Conservation (phyloP, 2,113 vertebrate genomes). For the Laticauda colubrina region DNA sequence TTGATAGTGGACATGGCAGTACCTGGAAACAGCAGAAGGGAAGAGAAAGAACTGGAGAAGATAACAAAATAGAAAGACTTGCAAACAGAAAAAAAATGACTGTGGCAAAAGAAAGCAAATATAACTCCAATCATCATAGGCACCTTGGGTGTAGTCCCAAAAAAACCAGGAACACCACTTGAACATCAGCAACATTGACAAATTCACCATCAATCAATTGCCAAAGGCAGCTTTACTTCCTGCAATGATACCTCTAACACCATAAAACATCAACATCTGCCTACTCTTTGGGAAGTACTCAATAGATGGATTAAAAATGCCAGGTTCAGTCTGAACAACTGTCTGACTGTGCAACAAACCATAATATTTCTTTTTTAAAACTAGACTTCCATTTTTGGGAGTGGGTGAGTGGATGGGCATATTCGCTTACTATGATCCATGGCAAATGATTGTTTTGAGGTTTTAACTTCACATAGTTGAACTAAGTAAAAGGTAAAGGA, state of each 20-base stretch:
- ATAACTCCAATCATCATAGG: neutral
- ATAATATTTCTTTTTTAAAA: neutral
- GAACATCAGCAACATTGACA: neutral
- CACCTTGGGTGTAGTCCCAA: neutral
- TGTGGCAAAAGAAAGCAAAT: neutral
- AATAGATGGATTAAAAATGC: too few relatives aligned
- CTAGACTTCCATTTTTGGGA: neutral
- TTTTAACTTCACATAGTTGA: too few relatives aligned
- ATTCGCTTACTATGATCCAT: neutral
- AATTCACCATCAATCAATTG: neutral
- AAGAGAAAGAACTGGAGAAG: neutral
- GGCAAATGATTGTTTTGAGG: too few relatives aligned
- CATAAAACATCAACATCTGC: too few relatives aligned
- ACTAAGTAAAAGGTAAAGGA: too few relatives aligned
- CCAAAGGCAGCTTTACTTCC: too few relatives aligned
- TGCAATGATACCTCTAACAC: too few relatives aligned
- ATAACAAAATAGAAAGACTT: neutral
- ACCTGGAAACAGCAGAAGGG: neutral
- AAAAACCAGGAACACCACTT: neutral
- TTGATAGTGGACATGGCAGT: neutral
- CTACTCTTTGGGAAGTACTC: too few relatives aligned
- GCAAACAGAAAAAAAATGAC: neutral
- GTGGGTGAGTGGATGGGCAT: neutral
- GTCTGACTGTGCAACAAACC: too few relatives aligned
- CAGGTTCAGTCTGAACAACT: too few relatives aligned